Percentiles rank a stretch among this genome's conserved stretches.
Conservation (phyloP, 2,888 invertebrate genomes). For the Apocheima hispidaria region DNA sequence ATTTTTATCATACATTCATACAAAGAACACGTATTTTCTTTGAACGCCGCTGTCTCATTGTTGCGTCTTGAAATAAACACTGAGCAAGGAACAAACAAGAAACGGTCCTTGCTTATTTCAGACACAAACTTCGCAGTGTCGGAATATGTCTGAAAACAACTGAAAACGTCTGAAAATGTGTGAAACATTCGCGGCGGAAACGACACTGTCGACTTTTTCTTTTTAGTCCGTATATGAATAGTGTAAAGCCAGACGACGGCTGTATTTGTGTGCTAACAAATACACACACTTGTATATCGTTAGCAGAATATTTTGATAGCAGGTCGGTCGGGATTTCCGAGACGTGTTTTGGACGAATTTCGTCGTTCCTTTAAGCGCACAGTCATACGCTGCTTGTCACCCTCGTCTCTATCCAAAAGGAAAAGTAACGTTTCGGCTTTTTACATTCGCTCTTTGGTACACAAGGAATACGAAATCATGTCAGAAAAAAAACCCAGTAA, state of each 20-base stretch:
- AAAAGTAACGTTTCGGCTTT: slow-evolving; percentile 3
- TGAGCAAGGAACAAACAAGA: slow-evolving; percentile 43
- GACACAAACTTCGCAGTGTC: slow-evolving; percentile 44
- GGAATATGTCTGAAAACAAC: slow-evolving; percentile 29
- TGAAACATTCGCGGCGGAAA: slow-evolving; percentile 46
- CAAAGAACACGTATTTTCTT: slow-evolving; percentile 28
- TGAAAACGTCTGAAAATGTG: slow-evolving; percentile 47
- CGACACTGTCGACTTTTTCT: slow-evolving; percentile 44
- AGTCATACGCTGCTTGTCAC: slow-evolving; percentile 7
- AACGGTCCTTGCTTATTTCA: slow-evolving; percentile 41
- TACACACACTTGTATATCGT: slow-evolving; percentile 21
- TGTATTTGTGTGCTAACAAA: slow-evolving; percentile 34
- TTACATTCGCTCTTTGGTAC: not conserved
- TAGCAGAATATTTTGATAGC: slow-evolving; percentile 30
- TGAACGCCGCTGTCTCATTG: slow-evolving; percentile 34
- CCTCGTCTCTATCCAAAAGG: slow-evolving; percentile 11
- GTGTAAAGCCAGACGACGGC: slow-evolving; percentile 37
- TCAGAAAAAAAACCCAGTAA: slow-evolving; percentile 10
- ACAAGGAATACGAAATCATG: slow-evolving; percentile 20
- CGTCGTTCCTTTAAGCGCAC: slow-evolving; percentile 5
- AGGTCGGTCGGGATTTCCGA: slow-evolving; percentile 10
- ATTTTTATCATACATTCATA: slow-evolving; percentile 6
- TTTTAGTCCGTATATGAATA: slow-evolving; percentile 45
- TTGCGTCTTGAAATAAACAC: slow-evolving; percentile 34
- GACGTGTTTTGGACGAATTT: slow-evolving; percentile 28